Conservation (phyloP, 2,113 vertebrate species). For the Empidonax alnorum region DNA sequence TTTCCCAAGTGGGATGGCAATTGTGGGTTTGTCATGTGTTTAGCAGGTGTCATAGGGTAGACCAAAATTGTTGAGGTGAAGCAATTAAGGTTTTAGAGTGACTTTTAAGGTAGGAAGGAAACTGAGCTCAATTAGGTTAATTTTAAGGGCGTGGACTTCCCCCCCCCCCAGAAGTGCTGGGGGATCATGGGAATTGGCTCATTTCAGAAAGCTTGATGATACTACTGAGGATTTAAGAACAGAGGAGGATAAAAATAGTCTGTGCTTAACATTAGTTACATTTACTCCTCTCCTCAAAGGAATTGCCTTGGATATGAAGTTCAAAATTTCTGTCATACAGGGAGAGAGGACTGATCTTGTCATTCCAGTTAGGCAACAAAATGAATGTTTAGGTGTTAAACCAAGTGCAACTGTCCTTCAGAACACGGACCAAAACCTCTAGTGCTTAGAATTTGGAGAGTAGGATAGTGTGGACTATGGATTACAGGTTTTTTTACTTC, state of each 20-base stretch:
- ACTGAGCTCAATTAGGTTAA: not conserved
- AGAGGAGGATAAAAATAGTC: not conserved
- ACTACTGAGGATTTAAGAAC: not conserved
- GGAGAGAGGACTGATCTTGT: not conserved
- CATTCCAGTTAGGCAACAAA: not conserved
- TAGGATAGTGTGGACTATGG: not conserved
- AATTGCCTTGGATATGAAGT: not conserved
- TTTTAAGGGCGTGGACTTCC: not conserved
- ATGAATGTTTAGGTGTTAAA: not conserved
- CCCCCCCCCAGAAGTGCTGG: not conserved
- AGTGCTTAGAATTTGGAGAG: not conserved
- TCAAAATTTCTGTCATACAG: not conserved
- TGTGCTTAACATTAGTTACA: not conserved
- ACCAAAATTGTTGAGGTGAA: not conserved
- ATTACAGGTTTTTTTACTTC: not conserved
- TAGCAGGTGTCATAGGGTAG: not conserved
- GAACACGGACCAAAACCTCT: not conserved
- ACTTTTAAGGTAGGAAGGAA: not conserved
- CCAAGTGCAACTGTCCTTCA: rapidly evolving
- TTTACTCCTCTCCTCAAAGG: not conserved
- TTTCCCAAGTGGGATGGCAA: not conserved
- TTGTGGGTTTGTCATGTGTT: not conserved
- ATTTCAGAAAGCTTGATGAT: not conserved
- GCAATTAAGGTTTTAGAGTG: not conserved
- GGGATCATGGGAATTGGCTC: not conserved